Base-by-base conservation (phyloP, 2,797 vertebrate genomes). In the Rhadinocentrus ornatus region DNA sequence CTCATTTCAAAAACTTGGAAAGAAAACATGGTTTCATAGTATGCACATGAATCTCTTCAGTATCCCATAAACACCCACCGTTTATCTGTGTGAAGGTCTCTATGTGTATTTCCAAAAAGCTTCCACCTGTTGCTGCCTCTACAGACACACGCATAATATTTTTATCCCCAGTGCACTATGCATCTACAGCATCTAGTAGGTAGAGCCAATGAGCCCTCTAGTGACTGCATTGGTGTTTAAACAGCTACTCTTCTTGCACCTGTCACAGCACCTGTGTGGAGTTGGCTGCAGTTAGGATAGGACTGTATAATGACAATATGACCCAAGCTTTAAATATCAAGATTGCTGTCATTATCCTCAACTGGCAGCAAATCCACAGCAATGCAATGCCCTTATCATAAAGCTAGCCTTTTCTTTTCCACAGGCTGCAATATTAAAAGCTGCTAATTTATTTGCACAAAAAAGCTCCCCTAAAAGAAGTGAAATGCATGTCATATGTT, bases 191-290 rank as follows among this genome's bases (percentile, higher is more conserved):
- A 69, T 57, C 24, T 39, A 71, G 69, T 20, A 13, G 20, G 27
- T 64, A 66, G 55, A 57, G 50, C n/a, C 58, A 62, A 65, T 32
- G n/a, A 37, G 20, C 57, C 74, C 48, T 44, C 32, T 35, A 15
- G 68, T 26, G 48, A 32, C 13, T 62, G 31, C 24, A 55, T 66
- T 35, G 31, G 46, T 74, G 62, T 73, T 62, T 35, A 55, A 56
- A 68, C 75, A 75, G 63, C 72, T 62, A 60, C 64, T 84, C 34
- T 52, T 20, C 22, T 66, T 27, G 29, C 60, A 60, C 3, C 53
- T 82, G 83, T 88, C 67, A 50, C 78, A 79, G 56, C 71, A 77
- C 68, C 67, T 71, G 61, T 64, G 66, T 73, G 73, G 88, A 83
- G 71, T 84, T 83, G 76, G 80, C 71, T 67, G 9, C 58, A 75